Evolutionary conservation across 2,797 vertebrate species (phyloP), one percentile per base, ranked within the genome.

Genomic region (Calcarius lapponicus): DNA sequence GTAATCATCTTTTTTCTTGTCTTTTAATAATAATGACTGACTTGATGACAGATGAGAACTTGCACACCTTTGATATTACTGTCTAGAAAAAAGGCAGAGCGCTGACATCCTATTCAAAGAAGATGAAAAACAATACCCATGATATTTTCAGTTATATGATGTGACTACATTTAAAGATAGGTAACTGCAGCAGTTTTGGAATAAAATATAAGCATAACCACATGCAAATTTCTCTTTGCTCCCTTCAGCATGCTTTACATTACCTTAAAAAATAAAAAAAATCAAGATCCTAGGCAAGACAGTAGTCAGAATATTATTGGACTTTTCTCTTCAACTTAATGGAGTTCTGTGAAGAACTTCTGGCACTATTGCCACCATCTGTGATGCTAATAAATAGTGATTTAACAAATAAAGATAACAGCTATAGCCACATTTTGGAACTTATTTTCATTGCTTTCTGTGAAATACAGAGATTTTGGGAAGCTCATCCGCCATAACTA

Each of bases 171-270:
- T 94, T 90, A 84, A 81, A 95, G 69, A 74, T 10, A 72, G 45
- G 80, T 92, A 96, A 91, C 71, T 82, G 86, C 2, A 2, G 51
- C 76, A 88, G 47, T 90, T 92, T 6, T 1, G 54, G 56, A 57
- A 80, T 85, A 84, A 96, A 96, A 84, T 65, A 65, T 8, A 86
- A 93, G 88, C 78, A 93, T 91, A 96, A 95, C 31, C 65, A 88
- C 96, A 96, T 95, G 92, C 96, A 96, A 89, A 71, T 78, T 90
- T 90, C 80, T 92, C 70, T 71, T 90, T 13, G 20, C 57, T 80
- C 82, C 51, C 56, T 86, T 82, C 61, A 95, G 86, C 94, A 94
- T 97, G 94, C 91, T 82, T 92, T 85, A 85, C n/a, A 74, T 84
- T 92, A 88, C 57, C 71, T 92, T 78, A 64, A 88, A 86, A 83